Base-by-base conservation (phyloP, 2,888 invertebrate species). In the Oligia fasciuncula region DNA sequence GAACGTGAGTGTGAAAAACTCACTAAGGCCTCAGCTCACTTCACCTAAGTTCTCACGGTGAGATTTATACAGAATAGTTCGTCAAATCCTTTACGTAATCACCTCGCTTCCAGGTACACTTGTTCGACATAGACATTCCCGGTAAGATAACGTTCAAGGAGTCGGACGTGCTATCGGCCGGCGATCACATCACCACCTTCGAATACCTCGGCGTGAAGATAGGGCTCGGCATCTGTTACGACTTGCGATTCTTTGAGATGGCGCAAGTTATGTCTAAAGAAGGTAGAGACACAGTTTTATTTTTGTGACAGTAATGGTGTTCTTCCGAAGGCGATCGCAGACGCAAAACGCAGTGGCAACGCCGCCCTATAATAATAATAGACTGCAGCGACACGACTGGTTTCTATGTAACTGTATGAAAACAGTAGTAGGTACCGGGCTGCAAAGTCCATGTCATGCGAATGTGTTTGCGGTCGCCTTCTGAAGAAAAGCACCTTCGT, bases 111-210 rank as follows among this genome's bases (percentile, higher is more conserved):
- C 93, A 99, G 98, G 97, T 99, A 93, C 99, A 99, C 95, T 97
- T 99, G 70, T 99, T 99, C 95, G 99, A 99, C 95, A 99, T 99
- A 89, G 98, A 99, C 93, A 98, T 99, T 74, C 99, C 99, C 73
- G 98, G 98, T 66, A 98, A 98, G 92, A 98, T 99, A n/a, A 98
- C 98, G 0, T 99, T 99, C 93, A 98, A 98, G 91, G 99, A 99
- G 94, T 99, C 99, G 0, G 98, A 99, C 79, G 98, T 98, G 0
- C 95, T 99, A 2, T 97, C 97, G 40, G 97, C 98, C 0, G 99
- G 99, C 0, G 97, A 98, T 91, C 94, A 97, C 8, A 95, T 99
- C 74, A 98, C 98, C 0, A 98, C 97, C 0, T 98, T 99, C 91
- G 97, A 98, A 60, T 97, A 98, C 29, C 97, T 97, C 76, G 97